Percentiles rank a stretch among this genome's conserved stretches.
phyloP scores from a whole-genome alignment of 2,888 invertebrate species.

The Ceramica pisi region DNA sequence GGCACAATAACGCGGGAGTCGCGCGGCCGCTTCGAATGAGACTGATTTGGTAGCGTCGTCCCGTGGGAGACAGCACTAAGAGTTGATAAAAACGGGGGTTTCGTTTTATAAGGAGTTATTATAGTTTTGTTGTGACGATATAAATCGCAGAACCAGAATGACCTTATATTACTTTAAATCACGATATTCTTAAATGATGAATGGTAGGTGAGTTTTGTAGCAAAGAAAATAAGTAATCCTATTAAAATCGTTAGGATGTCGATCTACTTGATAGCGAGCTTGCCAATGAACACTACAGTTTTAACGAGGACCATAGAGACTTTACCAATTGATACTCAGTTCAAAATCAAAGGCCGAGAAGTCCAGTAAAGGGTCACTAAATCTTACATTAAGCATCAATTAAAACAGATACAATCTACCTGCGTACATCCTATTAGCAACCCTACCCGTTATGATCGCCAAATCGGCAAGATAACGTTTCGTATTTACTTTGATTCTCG shows the following conservation, averaged over 20 bases:
- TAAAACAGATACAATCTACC: constrained; percentile 77
- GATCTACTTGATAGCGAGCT: background rate
- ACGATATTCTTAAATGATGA: background rate
- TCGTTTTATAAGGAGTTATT: constrained; percentile 57
- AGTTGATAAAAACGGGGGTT: constrained; percentile 55
- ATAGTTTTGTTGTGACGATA: constrained; percentile 23
- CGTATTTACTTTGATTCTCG: constrained; percentile 91
- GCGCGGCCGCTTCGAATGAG: constrained; percentile 70
- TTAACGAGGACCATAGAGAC: constrained; percentile 10
- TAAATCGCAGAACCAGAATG: background rate
- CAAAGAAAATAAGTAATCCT: background rate
- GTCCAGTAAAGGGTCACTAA: constrained; percentile 67
- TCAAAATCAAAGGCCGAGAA: constrained; percentile 58
- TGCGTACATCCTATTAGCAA: constrained; percentile 84
- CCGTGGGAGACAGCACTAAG: constrained; percentile 70
- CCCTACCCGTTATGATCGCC: constrained; percentile 88
- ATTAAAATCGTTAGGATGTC: background rate
- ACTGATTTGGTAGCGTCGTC: constrained; percentile 78
- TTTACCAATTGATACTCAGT: constrained; percentile 48
- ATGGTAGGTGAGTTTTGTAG: background rate
- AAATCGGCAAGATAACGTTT: constrained; percentile 89
- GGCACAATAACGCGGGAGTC: constrained; percentile 78
- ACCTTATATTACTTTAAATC: no score
- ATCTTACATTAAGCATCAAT: constrained; percentile 72
- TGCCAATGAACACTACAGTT: constrained; percentile 3